Evolutionary conservation across 2,888 invertebrate species (phyloP), one percentile per base, ranked within the genome.

Genomic region (Oeneis ivallda): DNA sequence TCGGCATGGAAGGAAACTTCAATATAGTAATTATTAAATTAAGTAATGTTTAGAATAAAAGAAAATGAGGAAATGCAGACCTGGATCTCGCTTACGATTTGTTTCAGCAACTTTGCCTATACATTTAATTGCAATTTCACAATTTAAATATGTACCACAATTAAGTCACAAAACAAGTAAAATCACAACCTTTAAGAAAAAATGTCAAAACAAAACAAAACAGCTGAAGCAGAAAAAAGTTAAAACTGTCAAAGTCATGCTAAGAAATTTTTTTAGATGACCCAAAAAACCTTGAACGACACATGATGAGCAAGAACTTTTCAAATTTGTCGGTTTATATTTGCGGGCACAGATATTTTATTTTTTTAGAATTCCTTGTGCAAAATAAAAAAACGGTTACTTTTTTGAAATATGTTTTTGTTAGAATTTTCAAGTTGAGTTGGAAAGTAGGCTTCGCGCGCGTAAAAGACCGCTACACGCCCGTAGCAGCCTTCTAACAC

Each of bases 401-500:
- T 43, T 58, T 13, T 58, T 13, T 41, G 52, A 60, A 13, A 61
- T 52, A 47, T n/a, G n/a, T 45, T 54, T 47, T 34, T 41, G 37
- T 62, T 54, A 56, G 53, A 53, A 45, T 41, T 11, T 11, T 15
- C 7, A 19, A 57, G 43, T 53, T 64, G 61, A 56, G 56, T 66
- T 26, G 60, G 41, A 41, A 53, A 65, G 68, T 64, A 59, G 60
- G 59, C 66, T 65, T 56, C 65, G 73, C 72, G 70, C 70, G 77
- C 80, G 75, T 74, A 75, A 73, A 69, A 81, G 79, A 82, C 89
- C 83, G 81, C 89, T 85, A 81, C 78, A 77, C 87, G 83, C 78
- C 74, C 70, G 79, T 71, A 79, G 80, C 84, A 85, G 88, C 87
- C 87, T 88, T 89, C 87, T 89, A 87, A 82, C 82, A 88, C 89